Conservation (phyloP, 2,888 invertebrate species). For the Nephrotoma guestfalica region DNA sequence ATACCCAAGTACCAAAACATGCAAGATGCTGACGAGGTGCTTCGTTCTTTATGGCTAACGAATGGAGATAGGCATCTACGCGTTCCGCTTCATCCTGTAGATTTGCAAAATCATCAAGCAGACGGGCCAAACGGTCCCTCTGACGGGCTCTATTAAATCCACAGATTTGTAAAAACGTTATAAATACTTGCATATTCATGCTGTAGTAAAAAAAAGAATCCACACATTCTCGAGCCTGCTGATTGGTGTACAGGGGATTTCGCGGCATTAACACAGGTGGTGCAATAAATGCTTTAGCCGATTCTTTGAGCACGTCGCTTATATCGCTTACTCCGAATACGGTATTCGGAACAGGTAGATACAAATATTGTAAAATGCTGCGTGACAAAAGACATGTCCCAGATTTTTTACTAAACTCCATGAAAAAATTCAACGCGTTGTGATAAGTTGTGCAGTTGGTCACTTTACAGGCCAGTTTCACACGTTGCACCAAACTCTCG, state of each 20-base stretch:
- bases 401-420: conserved; percentile 76
- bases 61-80: conserved; percentile 70
- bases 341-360: conserved; percentile 33
- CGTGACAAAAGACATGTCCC: conserved; percentile 84
- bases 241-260: conserved; percentile 37
- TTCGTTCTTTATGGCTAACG: conserved; percentile 46
- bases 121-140: conserved; percentile 78
- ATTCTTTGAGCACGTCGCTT: conserved; percentile 71
- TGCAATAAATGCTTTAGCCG: conserved; percentile 73
- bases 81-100: conserved; percentile 91
- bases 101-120: conserved; percentile 79
- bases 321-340: conserved; percentile 36
- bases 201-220: conserved; percentile 81
- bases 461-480: conserved; percentile 70
- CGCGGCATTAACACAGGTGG: conserved; percentile 76
- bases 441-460: conserved; percentile 66
- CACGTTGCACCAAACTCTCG: conserved; percentile 64
- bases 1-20: conserved; percentile 87
- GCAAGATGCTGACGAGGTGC: conserved; percentile 58
- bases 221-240: conserved; percentile 58
- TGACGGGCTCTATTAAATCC: conserved; percentile 94
- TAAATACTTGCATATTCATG: conserved; percentile 58
- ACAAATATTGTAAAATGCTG: conserved; percentile 73
- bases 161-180: conserved; percentile 70
- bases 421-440: conserved; percentile 80